Base-by-base conservation (phyloP, 2,797 vertebrate species). In the Helarctos malayanus region DNA sequence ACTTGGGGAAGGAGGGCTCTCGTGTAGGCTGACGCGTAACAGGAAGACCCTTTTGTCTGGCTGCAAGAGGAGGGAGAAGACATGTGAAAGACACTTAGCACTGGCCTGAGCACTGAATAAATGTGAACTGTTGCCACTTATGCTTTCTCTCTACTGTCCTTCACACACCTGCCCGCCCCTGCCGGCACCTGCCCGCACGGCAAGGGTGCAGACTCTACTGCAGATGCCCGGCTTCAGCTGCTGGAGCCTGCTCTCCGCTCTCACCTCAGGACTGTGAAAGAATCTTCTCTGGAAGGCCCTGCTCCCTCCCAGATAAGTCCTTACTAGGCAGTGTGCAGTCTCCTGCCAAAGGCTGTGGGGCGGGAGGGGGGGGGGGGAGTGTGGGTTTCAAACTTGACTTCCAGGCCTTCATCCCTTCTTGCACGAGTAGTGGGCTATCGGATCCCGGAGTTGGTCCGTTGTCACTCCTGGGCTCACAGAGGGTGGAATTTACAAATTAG, bases 261-360 rank as follows among this genome's bases (percentile, higher is more conserved):
- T 79, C 38, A 19, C 75, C 41, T 65, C 19, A 4, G 1, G 5
- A 7, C 23, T 11, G 5, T 47, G 29, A 1, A 4, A 6, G 18
- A 54, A 45, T 41, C 25, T 80, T 79, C 47, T 68, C 47, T 90
- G 47, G 88, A 79, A 68, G 88, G 27, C 47, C 45, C n/a, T 79
- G n/a, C 45, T 52, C 10, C 25, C 45, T 63, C 41, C 45, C 25
- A 10, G 13, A 4, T 16, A 27, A 14, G 21, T 29, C n/a, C 14
- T 54, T 68, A 25, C 32, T 61, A 49, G 27, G 56, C n/a, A 52
- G 14, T 35, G 23, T 38, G 21, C 14, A 15, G 25, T 3, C 35
- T 81, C 10, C 47, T 47, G 21, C 29, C 32, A 81, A 57, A 69
- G 38, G 13, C 38, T 32, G 19, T 45, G 35, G 47, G 10, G 49